Base-by-base conservation (phyloP, 2,797 vertebrate genomes). In the Pseudomugil gertrudae region DNA sequence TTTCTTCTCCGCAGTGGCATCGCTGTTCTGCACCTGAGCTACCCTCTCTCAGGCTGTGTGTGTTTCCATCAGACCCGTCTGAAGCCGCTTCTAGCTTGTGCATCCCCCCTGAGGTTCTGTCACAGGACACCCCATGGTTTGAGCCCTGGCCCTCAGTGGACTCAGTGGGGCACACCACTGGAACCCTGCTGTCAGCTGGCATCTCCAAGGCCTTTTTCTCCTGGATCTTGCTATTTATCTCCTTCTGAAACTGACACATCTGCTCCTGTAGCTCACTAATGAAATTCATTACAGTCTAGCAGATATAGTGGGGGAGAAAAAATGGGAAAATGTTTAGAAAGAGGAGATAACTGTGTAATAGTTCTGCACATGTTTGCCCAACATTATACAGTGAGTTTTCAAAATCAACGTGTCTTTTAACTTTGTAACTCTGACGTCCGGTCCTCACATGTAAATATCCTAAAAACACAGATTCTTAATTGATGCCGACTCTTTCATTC, bases 191-290 rank as follows among this genome's bases (percentile, higher is more conserved):
- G 78, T 88, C 93, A 84, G 58, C 63, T 4, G 73, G 83, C 87
- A 83, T 92, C 94, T 91, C 92, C 89, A 93, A 91, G 62, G 90
- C 88, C 71, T 93, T 95, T 93, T 96, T 96, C 94, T 95, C 96
- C 88, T 95, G 95, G 90, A 97, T 97, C 91, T 95, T 97, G 93
- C 85, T 95, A 92, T 95, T 96, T 94, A 99, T 96, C 92, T 98
- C 96, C 93, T 95, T 92, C 85, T 98, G 97, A 88, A 99, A 95
- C 92, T 91, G 96, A 93, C 96, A 98, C 96, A 99, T 98, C 93
- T 98, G 96, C 87, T 98, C 97, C 92, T 98, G 97, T 56, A 99
- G 96, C 86, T 98, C 96, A 89, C 96, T 97, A 94, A 99, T 99
- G 92, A 98, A 94, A 94, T 98, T 98, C 92, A 98, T 96, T 90